Percentiles rank a stretch among this genome's conserved stretches.
These are phyloP conservation scores for Tubulanus polymorphus DNA, from an alignment of 2,888 invertebrate genomes.

Conservation along the genomic window DNA sequence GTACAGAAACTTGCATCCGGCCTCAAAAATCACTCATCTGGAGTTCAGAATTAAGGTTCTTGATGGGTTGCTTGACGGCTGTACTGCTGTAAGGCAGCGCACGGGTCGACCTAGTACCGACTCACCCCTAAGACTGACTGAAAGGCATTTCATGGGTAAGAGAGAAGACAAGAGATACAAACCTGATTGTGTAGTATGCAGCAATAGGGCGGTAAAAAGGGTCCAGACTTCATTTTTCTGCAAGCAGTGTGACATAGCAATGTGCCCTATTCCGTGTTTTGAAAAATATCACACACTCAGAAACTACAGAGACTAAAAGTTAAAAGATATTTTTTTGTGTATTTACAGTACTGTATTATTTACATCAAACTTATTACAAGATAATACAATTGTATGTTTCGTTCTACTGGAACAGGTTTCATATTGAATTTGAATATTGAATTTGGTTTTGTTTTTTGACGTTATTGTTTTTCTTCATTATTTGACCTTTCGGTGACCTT, in stretches of 20 bases:
- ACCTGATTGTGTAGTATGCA: conserved; percentile 19
- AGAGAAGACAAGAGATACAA: conserved; percentile 12
- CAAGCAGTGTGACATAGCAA: conserved; percentile 12
- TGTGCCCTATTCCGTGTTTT: conserved; percentile 16
- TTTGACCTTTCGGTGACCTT: too few relatives aligned
- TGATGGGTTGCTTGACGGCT: conserved; percentile 15
- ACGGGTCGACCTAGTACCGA: not conserved
- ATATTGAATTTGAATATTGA: too few relatives aligned
- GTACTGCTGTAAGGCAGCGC: conserved; percentile 4
- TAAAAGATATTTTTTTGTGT: too few relatives aligned
- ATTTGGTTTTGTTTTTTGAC: too few relatives aligned
- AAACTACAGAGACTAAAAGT: too few relatives aligned
- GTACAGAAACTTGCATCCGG: conserved; percentile 7
- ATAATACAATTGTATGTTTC: too few relatives aligned
- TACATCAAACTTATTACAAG: too few relatives aligned
- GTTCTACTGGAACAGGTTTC: too few relatives aligned
- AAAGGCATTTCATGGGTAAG: conserved; percentile 13
- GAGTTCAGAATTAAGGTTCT: conserved; percentile 14
- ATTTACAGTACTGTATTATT: too few relatives aligned
- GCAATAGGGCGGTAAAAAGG: conserved; percentile 4
- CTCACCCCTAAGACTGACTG: conserved; percentile 9
- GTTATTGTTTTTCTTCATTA: too few relatives aligned
- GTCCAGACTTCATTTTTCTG: conserved; percentile 14
- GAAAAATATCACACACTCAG: conserved; percentile 14
- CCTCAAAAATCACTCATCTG: not conserved